Evolutionary conservation across 2,797 vertebrate genomes (phyloP).

Genomic region (Vespertilio murinus): DNA sequence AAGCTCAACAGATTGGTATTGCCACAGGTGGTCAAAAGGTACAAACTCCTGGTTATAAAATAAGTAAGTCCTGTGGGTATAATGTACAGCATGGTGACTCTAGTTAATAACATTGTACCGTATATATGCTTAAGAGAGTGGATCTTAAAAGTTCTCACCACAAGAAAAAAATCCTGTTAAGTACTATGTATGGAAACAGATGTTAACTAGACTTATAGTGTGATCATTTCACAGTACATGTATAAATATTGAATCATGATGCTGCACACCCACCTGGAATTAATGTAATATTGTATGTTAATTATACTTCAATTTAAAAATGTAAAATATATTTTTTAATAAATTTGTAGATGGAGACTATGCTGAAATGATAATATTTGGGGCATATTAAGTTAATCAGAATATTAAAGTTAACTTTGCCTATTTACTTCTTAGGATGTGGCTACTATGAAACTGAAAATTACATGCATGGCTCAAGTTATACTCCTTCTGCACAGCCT

Average conservation of each 20-base stretch:
- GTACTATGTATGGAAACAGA: background rate
- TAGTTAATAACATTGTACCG: background rate
- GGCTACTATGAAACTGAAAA: background rate
- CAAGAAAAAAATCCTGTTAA: background rate
- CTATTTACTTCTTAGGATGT: background rate
- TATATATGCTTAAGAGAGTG: background rate
- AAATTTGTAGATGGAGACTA: background rate
- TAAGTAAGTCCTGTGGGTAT: background rate
- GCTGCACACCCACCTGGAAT: background rate
- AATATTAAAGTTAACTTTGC: background rate
- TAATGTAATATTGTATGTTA: background rate
- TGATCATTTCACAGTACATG: background rate
- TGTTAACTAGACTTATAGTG: background rate
- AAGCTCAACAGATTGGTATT: background rate
- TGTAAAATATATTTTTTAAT: background rate
- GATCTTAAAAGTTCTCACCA: background rate
- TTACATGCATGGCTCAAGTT: fast-evolving
- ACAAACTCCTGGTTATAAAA: background rate
- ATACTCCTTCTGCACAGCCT: background rate
- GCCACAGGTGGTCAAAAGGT: background rate
- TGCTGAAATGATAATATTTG: background rate
- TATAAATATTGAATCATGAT: background rate
- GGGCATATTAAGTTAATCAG: background rate
- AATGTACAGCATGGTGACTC: background rate
- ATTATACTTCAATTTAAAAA: background rate